Evolutionary conservation across 2,888 invertebrate species (phyloP).

Genomic region (Spodoptera picta): DNA sequence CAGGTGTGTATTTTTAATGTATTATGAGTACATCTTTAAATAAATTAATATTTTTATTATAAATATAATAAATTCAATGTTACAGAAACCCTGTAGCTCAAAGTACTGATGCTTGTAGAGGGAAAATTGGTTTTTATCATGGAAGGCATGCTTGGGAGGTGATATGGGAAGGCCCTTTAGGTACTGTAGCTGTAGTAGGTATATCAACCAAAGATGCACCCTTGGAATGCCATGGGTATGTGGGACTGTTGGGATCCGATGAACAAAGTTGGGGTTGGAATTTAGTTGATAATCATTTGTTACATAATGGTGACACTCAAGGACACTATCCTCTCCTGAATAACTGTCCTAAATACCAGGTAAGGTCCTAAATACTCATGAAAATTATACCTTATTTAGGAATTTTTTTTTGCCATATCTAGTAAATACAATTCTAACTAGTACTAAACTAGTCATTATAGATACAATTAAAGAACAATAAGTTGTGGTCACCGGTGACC

Average conservation of each 20-base stretch:
- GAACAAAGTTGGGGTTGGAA: conserved; percentile 99
- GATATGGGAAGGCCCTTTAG: conserved; percentile 99
- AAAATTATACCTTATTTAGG: too few species aligned
- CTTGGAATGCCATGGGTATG: conserved; percentile 98
- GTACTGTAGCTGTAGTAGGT: conserved; percentile 99
- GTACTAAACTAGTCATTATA: too few species aligned
- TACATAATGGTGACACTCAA: conserved; percentile 98
- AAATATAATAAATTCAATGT: conserved; percentile 18
- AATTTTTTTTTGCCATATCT: too few species aligned
- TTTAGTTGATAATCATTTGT: conserved; percentile 98
- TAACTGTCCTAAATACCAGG: conserved; percentile 99
- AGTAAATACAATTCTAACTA: too few species aligned
- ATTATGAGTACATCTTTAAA: neutral
- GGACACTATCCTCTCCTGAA: conserved; percentile 97
- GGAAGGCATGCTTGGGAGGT: conserved; percentile 99
- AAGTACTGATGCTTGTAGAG: conserved; percentile 98
- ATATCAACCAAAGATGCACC: conserved; percentile 98
- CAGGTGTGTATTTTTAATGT: conserved; percentile 81
- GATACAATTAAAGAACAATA: too few species aligned
- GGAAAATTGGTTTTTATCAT: conserved; percentile 96
- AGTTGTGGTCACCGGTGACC: too few species aligned
- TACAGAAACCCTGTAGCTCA: conserved; percentile 98
- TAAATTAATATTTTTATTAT: too few species aligned
- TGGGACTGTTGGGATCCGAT: conserved; percentile 97
- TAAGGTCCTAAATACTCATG: conserved; percentile 74